Conservation (phyloP, 2,888 invertebrate species). For the Blastobasis lacticolella region DNA sequence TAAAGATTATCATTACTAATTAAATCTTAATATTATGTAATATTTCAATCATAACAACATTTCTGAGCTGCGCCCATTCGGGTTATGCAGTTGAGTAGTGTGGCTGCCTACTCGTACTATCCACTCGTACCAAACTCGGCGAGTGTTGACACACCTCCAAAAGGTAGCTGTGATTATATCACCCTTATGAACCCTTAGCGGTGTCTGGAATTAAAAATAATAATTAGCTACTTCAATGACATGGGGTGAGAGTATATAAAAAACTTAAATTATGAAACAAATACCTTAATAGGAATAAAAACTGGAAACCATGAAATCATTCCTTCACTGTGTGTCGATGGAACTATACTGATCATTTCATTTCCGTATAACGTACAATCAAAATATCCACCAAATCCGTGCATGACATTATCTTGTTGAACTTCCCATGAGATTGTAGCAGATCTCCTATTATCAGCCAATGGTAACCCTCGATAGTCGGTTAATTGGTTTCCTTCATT, state of each 20-base stretch:
- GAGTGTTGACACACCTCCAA: conserved; percentile 86
- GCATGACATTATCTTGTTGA: conserved; percentile 84
- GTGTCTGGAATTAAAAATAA: conserved; percentile 70
- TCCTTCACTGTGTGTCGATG: conserved; percentile 88
- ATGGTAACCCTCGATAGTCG: conserved; percentile 79
- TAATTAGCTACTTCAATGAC: background rate
- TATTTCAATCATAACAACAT: conserved; percentile 53
- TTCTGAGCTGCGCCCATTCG: conserved; percentile 58
- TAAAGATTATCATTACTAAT: no score
- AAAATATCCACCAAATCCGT: conserved; percentile 98
- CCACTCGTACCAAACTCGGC: conserved; percentile 98
- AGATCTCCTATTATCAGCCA: conserved; percentile 85
- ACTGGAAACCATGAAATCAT: conserved; percentile 99
- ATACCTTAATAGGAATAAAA: conserved; percentile 90
- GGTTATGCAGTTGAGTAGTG: conserved; percentile 49
- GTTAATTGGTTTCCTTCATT: conserved; percentile 79
- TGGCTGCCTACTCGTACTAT: conserved; percentile 62
- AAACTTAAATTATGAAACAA: conserved; percentile 15
- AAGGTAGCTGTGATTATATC: conserved; percentile 85
- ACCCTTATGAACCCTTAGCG: conserved; percentile 80
- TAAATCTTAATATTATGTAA: background rate
- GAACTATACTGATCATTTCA: conserved; percentile 91
- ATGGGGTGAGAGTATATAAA: background rate
- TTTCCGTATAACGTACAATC: conserved; percentile 90
- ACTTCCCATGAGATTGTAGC: conserved; percentile 80